Conservation (phyloP, 2,888 invertebrate genomes). For the Sericinus montela region DNA sequence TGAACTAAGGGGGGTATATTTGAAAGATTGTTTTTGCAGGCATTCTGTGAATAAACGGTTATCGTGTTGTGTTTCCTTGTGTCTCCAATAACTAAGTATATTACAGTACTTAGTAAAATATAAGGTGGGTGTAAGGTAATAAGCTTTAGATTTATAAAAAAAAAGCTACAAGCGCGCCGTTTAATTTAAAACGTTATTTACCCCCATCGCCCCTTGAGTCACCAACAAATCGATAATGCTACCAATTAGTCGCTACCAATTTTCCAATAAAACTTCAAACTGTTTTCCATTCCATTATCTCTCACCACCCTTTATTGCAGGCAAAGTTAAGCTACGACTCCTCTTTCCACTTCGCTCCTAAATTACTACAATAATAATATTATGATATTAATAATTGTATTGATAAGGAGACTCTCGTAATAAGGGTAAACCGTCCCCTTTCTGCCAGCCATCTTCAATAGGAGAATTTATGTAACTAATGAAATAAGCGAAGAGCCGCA, state of each 20-base stretch:
- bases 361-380: conserved; percentile 80
- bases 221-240: conserved; percentile 70
- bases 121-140: no score
- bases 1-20: no score
- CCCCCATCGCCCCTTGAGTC: conserved; percentile 45
- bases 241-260: conserved; percentile 77
- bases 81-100: no score
- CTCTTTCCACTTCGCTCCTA: conserved; percentile 66
- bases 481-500: conserved; percentile 76
- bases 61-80: no score
- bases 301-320: conserved; percentile 76
- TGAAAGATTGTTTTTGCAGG: no score
- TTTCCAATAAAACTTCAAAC: conserved; percentile 80
- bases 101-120: no score
- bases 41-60: no score
- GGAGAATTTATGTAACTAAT: conserved; percentile 80
- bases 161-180: background rate
- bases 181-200: conserved; percentile 42
- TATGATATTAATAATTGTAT: conserved; percentile 80
- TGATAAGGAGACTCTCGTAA: conserved; percentile 80
- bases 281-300: conserved; percentile 80
- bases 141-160: no score
- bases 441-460: conserved; percentile 79
- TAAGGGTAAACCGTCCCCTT: conserved; percentile 80
- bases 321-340: conserved; percentile 75